phyloP scores from a whole-genome alignment of 2,797 vertebrate species.

The Petrocephalus sullivani region DNA sequence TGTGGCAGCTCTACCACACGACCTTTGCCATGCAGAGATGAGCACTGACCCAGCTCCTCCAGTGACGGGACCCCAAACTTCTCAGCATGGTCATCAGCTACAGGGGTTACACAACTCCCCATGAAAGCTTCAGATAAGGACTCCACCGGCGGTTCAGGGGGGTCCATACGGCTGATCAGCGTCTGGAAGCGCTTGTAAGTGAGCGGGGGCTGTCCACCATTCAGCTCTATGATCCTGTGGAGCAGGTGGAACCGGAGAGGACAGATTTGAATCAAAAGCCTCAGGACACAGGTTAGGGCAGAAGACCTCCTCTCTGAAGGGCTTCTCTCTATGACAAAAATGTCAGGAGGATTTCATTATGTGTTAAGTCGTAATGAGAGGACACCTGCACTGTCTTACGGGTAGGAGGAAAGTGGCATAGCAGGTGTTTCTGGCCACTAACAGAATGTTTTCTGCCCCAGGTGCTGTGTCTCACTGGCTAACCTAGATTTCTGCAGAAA shows the following conservation, averaged over 20 bases:
- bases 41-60: conserved; percentile 46
- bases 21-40: background rate
- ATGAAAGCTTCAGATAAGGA: conserved; percentile 30
- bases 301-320: background rate
- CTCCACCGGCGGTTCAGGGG: conserved; percentile 37
- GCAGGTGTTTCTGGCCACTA: background rate
- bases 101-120: conserved; percentile 39
- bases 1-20: background rate
- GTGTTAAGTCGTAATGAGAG: background rate
- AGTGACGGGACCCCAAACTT: conserved; percentile 46
- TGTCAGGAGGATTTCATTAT: background rate
- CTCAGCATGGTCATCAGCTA: conserved; percentile 36
- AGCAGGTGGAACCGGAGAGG: too few species aligned
- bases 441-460: background rate
- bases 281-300: background rate
- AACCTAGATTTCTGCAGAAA: background rate
- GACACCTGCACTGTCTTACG: background rate
- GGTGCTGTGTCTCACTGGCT: background rate
- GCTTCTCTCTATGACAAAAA: too few species aligned
- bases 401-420: background rate
- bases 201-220: conserved; percentile 44
- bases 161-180: conserved; percentile 38
- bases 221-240: conserved; percentile 44
- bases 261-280: background rate
- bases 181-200: conserved; percentile 53